These are phyloP conservation scores for Phrynocephalus forsythii DNA, from an alignment of 2,797 vertebrate species.

Conservation along the genomic window DNA sequence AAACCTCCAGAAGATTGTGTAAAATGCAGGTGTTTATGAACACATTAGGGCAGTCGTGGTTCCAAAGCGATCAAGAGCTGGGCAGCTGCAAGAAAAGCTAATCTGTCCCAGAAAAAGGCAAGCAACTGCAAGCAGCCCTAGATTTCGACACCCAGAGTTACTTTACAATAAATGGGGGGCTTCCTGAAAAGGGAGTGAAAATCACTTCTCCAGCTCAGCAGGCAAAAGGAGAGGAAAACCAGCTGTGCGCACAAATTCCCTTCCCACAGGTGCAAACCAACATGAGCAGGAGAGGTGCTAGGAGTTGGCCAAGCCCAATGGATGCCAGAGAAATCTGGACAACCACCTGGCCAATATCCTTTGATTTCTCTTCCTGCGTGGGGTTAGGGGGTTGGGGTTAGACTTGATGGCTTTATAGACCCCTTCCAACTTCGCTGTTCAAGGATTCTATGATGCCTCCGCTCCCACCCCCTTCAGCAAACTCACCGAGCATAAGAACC, in stretches of 20 bases:
- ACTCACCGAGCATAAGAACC: conserved; percentile 87
- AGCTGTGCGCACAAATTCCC: neutral
- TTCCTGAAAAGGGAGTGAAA: neutral
- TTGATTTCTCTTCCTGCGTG: too few species aligned
- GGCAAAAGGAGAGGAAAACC: neutral
- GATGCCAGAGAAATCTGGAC: too few species aligned
- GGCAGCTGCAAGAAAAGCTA: too few species aligned
- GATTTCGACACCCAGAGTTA: too few species aligned
- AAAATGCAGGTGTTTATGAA: neutral
- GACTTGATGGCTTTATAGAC: too few species aligned
- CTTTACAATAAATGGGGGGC: neutral
- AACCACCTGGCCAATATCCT: too few species aligned
- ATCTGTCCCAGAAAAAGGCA: neutral
- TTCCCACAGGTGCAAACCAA: neutral
- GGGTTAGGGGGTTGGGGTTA: too few species aligned
- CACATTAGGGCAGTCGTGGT: neutral
- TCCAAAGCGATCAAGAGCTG: neutral
- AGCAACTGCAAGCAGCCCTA: neutral
- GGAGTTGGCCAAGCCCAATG: too few species aligned
- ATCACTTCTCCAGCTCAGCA: neutral
- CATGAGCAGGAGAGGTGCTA: neutral
- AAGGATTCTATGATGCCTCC: too few species aligned
- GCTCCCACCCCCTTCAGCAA: neutral
- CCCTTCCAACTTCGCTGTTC: too few species aligned
- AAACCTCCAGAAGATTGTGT: neutral